A percentile compares a stretch with the other conserved stretches of the same genome.
Conservation (phyloP, 64 coral and sea anemone genomes). For the Pocillopora damicornis region DNA sequence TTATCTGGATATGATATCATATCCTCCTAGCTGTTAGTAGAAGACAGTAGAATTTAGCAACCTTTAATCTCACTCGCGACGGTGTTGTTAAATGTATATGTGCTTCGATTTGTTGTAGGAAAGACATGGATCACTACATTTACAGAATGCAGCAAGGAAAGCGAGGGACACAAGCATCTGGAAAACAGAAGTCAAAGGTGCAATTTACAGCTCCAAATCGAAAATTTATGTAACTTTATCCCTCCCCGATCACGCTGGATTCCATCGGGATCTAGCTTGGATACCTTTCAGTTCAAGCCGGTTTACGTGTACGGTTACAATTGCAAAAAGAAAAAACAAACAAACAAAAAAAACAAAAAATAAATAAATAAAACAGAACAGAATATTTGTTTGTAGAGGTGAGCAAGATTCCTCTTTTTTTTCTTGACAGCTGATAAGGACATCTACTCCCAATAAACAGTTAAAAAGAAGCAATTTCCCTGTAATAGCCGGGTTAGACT, state of each 20-base stretch:
- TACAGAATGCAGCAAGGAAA: slow-evolving; percentile 69
- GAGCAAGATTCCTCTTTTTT: not conserved
- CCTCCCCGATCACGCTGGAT: not conserved
- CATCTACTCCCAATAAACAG: slow-evolving; percentile 39
- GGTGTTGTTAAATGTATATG: not conserved
- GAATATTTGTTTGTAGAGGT: not conserved
- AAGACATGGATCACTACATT: slow-evolving; percentile 79
- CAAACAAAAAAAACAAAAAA: not conserved
- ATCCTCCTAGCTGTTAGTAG: too few species aligned
- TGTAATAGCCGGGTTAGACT: slow-evolving; percentile 1
- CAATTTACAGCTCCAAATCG: not conserved
- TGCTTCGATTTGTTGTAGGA: slow-evolving; percentile 7
- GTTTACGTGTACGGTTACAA: too few species aligned
- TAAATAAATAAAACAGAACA: not conserved
- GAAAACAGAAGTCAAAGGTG: slow-evolving; percentile 44
- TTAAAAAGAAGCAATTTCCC: not conserved
- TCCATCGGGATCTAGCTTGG: not conserved
- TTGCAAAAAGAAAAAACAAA: too few species aligned
- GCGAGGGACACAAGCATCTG: slow-evolving; percentile 14
- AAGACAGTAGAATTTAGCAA: too few species aligned
- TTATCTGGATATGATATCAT: too few species aligned
- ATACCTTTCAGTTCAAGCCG: too few species aligned
- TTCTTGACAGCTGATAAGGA: slow-evolving; percentile 41
- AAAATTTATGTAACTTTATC: not conserved
- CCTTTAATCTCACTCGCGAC: too few species aligned